Conservation (phyloP, 2,888 invertebrate genomes). For the Catocala nupta region DNA sequence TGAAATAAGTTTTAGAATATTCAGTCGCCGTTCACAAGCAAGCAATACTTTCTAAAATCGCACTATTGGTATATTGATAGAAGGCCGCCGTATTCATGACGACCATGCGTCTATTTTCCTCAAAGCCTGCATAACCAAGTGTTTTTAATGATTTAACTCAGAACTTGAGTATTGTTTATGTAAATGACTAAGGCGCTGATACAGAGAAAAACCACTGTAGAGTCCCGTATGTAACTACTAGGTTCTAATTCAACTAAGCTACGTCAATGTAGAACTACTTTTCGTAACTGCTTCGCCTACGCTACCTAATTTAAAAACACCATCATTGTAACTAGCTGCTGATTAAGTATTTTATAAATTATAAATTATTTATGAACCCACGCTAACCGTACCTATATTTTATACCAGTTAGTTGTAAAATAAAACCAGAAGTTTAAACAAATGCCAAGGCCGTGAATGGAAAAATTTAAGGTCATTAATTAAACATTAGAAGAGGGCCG, state of each 20-base stretch:
- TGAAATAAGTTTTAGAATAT: too few species aligned
- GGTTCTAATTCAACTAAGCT: background rate
- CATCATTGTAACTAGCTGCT: background rate
- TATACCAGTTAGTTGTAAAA: constrained; percentile 12
- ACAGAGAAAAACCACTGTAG: background rate
- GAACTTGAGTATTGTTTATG: too few species aligned
- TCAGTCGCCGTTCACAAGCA: too few species aligned
- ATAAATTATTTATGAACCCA: background rate
- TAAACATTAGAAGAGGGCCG: constrained; percentile 22
- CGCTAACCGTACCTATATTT: background rate
- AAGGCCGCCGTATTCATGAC: too few species aligned
- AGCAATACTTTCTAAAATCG: too few species aligned
- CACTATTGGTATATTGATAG: too few species aligned
- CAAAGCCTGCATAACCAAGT: too few species aligned
- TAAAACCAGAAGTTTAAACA: constrained; percentile 19
- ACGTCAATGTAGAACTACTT: background rate
- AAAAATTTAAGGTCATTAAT: constrained; percentile 27
- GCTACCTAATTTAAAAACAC: background rate
- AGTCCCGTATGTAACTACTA: background rate
- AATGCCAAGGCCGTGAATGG: constrained; percentile 23
- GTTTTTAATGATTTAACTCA: too few species aligned
- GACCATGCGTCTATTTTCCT: too few species aligned
- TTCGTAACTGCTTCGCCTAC: background rate
- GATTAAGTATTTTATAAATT: background rate
- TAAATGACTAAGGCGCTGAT: background rate